Conservation (phyloP, 1,140 invertebrate genomes). For the Eriosoma lanigerum region DNA sequence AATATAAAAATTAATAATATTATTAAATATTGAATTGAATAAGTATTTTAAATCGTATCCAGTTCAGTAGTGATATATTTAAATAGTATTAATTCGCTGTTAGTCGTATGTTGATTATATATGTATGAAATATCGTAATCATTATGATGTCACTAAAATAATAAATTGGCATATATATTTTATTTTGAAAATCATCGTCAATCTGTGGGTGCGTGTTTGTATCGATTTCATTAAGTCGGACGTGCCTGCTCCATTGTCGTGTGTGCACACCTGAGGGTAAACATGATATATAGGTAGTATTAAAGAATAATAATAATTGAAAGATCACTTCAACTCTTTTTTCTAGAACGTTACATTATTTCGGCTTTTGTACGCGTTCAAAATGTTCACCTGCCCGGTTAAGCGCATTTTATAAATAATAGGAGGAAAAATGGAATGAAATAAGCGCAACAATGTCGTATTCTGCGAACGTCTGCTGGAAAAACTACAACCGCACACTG, state of each 20-base stretch:
- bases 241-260: no score
- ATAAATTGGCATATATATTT: no score
- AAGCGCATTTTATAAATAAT: constrained; percentile 15
- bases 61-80: no score
- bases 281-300: neutral
- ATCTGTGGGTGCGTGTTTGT: no score
- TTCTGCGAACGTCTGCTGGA: constrained; percentile 36
- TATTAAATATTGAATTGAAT: no score
- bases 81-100: no score
- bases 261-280: neutral
- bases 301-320: neutral
- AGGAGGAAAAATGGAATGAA: neutral
- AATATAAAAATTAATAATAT: neutral
- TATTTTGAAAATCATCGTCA: no score
- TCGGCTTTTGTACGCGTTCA: neutral
- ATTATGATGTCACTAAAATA: no score
- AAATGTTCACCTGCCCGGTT: constrained; percentile 39
- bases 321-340: constrained; percentile 26
- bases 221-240: no score
- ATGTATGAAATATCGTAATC: no score
- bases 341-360: neutral
- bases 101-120: no score
- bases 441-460: neutral
- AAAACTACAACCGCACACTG: constrained; percentile 16
- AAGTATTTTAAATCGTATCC: no score